phyloP scores from a whole-genome alignment of 2,113 vertebrate species.

The Triplophysa rosa region DNA sequence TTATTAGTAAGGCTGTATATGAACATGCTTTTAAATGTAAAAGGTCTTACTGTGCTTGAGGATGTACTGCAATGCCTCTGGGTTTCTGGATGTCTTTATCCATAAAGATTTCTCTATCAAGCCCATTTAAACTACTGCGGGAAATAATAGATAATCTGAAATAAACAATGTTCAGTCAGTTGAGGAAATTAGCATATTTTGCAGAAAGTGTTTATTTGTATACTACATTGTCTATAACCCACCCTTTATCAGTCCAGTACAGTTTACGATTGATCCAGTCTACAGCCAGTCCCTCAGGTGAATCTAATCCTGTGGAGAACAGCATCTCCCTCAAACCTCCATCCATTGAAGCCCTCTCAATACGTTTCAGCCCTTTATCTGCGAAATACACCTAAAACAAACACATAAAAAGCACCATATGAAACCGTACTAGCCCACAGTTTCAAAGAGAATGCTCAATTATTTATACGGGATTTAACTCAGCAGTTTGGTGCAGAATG shows the following conservation, averaged over 20 bases:
- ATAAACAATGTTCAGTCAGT: background rate
- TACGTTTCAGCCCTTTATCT: constrained; percentile 77
- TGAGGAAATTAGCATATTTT: background rate
- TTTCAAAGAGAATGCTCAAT: background rate
- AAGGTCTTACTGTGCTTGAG: constrained; percentile 80
- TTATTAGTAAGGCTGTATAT: background rate
- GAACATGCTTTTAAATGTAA: background rate
- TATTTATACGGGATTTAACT: background rate
- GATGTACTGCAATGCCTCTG: constrained; percentile 85
- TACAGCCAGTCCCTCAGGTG: constrained; percentile 81
- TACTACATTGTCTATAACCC: constrained; percentile 27
- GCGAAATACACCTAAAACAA: constrained; percentile 84
- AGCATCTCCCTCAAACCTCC: constrained; percentile 78
- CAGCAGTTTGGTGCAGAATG: background rate
- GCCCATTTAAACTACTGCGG: constrained; percentile 78
- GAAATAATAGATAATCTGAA: constrained; percentile 81
- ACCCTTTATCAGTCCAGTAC: constrained; percentile 92
- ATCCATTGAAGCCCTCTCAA: constrained; percentile 82
- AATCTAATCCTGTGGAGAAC: constrained; percentile 70
- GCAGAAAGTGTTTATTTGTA: constrained; percentile 1
- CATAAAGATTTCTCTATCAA: constrained; percentile 75
- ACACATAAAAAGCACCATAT: background rate
- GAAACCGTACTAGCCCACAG: background rate
- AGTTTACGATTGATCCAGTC: constrained; percentile 88
- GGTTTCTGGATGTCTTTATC: constrained; percentile 77